A percentile compares a stretch with the other conserved stretches of the same genome.
Conservation (phyloP, 2,797 vertebrate species). For the Phyllotis vaccarum region DNA sequence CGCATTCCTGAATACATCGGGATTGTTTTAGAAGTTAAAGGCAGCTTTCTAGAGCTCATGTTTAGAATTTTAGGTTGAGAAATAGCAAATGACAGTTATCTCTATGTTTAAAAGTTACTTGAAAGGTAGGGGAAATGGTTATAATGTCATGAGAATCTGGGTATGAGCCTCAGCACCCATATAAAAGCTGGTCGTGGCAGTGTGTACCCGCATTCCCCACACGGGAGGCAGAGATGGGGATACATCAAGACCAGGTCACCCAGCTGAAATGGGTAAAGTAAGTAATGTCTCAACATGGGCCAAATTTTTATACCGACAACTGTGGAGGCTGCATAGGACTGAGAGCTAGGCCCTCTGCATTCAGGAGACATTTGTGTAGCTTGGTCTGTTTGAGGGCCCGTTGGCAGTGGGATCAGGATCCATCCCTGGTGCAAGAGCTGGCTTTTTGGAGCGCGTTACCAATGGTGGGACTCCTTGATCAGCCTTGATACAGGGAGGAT, state of each 20-base stretch:
- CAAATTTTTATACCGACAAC: too few species aligned
- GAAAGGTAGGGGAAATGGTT: background rate
- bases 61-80: background rate
- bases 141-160: background rate
- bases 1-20: background rate
- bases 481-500: too few species aligned
- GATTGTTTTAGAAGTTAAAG: background rate
- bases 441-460: too few species aligned
- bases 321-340: too few species aligned
- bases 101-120: background rate
- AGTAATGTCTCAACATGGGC: background rate
- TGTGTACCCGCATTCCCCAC: background rate
- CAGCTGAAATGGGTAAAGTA: background rate
- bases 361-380: too few species aligned
- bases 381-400: too few species aligned
- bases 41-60: conserved; percentile 35
- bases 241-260: background rate
- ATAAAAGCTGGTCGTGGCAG: background rate
- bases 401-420: too few species aligned
- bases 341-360: too few species aligned
- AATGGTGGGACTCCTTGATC: too few species aligned
- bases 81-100: background rate
- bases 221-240: background rate
- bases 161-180: background rate
- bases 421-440: too few species aligned